Evolutionary conservation across 1,140 invertebrate species (phyloP), one percentile per base, ranked within the genome.

Genomic region (Eufriesea mexicana): DNA sequence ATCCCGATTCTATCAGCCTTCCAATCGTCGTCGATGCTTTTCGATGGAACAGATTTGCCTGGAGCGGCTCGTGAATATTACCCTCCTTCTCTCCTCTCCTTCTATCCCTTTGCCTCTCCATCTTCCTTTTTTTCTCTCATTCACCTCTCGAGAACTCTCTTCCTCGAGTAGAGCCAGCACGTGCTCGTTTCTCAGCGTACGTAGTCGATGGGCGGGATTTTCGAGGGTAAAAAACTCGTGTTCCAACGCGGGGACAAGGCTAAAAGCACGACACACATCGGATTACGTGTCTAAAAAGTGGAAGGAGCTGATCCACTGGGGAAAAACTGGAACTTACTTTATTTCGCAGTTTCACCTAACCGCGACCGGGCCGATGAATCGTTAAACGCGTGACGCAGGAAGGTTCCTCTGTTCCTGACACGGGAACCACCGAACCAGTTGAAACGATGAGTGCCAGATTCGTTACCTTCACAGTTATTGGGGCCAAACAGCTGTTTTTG

Each of bases 181-280:
- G 86, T 89, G 89, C 73, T 68, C 79, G 74, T 79, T 89, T 89
- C 89, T 87, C 89, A 89, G 88, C 86, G 80, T 75, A 73, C 59
- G 51, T 47, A 83, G 85, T 87, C 83, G 77, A 82, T 84, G 81
- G 77, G 81, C 80, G 49, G 85, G 84, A 88, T 86, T 90, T 86
- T 83, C 66, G 88, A 87, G 87, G 86, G 87, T 88, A 71, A 88
- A 89, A 87, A 87, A 88, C 62, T 67, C 73, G 62, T 84, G 59
- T 78, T 68, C 86, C 85, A 86, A n/a, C 86, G 47, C 83, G 86
- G 86, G 87, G 86, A 87, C 87, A 85, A 79, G 80, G 80, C 83
- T 87, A 76, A 85, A 88, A 85, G 87, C 83, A 77, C 84, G 76
- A 78, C 76, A 84, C 74, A 88, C 85, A 74, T 86, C 72, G 83